Base-by-base conservation (phyloP, 1,140 invertebrate genomes). In the Diorhabda elongata region DNA sequence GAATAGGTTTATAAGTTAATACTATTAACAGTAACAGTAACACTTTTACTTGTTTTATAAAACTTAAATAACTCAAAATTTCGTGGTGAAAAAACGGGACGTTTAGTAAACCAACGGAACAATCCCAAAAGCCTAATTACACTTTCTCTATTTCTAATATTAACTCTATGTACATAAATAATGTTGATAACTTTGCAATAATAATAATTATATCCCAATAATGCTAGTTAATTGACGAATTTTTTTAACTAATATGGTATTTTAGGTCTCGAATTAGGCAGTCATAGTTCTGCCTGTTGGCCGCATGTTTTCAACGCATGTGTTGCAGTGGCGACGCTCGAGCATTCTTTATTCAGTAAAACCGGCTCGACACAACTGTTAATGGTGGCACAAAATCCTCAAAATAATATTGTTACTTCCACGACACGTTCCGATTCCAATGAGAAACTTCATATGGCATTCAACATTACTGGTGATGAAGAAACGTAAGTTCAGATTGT, bases 261-360 rank as follows among this genome's bases (percentile, higher is more conserved):
- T 26, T 26, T 26, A 74, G 94, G 94, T 42, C 82, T 98, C 44
- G 95, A 97, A 79, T 85, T 97, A 44, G 95, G 93, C 3, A 95
- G 93, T 69, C 94, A 96, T 77, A 92, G 93, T 43, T 87, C 91
- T 56, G 92, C 96, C 69, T 97, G 94, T 77, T 98, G 96, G 96
- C 90, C 91, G 47, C 94, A 96, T 80, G 92, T 98, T 67, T 96
- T 98, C 78, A 90, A 90, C 80, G 95, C 89, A 5, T 96, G 93
- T 77, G 86, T 94, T n/a, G 94, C 95, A 78, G 92, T 96, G 43
- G 90, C 92, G n/a, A 91, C 91, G 74, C 81, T 97, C 73, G 95
- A 97, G 77, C 92, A 95, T 79, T 89, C 90, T 2, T 88, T 95
- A 69, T 96, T 95, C 71, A 93, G 92, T 69, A 85, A 85, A 75